Conservation (phyloP, 2,888 invertebrate species). For the Rhamnusium bicolor region DNA sequence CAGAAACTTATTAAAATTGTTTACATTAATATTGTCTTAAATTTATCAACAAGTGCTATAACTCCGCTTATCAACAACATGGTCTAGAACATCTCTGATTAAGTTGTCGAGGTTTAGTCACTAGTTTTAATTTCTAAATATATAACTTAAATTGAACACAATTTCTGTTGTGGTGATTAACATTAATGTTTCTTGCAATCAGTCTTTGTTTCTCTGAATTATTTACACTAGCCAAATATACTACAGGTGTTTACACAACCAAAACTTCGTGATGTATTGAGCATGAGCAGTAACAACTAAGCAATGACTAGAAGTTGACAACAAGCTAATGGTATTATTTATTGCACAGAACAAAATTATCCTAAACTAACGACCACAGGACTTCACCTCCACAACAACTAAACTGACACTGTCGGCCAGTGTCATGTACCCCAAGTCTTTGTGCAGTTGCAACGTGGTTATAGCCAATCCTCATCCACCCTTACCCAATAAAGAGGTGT, state of each 20-base stretch:
- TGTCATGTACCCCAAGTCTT: conserved; percentile 63
- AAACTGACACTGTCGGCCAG: conserved; percentile 69
- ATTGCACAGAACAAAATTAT: conserved; percentile 57
- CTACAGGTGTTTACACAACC: conserved; percentile 30
- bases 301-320: not conserved
- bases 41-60: not conserved
- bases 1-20: not conserved
- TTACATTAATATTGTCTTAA: too few relatives aligned
- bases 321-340: conserved; percentile 33
- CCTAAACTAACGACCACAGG: conserved; percentile 69
- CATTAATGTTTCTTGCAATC: not conserved
- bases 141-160: not conserved
- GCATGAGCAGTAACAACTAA: conserved; percentile 29
- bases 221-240: conserved; percentile 16
- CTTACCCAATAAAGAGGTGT: conserved; percentile 67
- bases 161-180: not conserved
- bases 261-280: conserved; percentile 28
- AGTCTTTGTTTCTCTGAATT: conserved; percentile 32
- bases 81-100: not conserved
- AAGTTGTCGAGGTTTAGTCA: not conserved
- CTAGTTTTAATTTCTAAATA: not conserved
- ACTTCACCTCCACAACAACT: conserved; percentile 71
- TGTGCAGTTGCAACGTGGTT: conserved; percentile 67
- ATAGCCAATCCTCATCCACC: conserved; percentile 68
- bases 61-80: not conserved